Evolutionary conservation across 2,113 vertebrate genomes (phyloP).

Genomic region (Clarias magur): DNA sequence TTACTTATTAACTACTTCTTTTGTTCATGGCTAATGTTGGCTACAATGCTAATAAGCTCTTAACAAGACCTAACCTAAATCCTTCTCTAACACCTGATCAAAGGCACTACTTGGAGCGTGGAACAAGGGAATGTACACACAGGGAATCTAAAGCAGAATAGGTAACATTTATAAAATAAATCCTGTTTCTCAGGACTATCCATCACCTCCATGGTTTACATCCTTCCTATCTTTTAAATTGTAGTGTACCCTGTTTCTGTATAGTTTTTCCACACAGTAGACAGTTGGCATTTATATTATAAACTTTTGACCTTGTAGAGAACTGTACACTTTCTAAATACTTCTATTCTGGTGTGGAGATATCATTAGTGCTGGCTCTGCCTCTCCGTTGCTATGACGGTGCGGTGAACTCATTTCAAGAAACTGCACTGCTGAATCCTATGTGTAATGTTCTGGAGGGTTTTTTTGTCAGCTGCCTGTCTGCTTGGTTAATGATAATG

Average conservation of each 20-base stretch:
- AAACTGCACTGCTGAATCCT: not conserved
- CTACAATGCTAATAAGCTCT: too few relatives aligned
- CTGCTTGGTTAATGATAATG: conserved; percentile 50
- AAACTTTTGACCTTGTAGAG: conserved; percentile 1
- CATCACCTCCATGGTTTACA: too few relatives aligned
- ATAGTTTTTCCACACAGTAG: not conserved
- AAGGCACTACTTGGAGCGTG: too few relatives aligned
- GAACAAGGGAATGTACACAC: too few relatives aligned
- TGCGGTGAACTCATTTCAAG: not conserved
- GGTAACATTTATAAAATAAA: too few relatives aligned
- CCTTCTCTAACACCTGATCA: too few relatives aligned
- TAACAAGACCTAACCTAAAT: too few relatives aligned
- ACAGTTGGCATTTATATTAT: conserved; percentile 1
- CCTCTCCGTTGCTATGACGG: not conserved
- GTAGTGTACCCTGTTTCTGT: not conserved
- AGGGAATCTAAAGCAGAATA: too few relatives aligned
- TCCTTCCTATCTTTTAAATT: too few relatives aligned
- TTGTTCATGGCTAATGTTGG: too few relatives aligned
- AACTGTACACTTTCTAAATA: not conserved
- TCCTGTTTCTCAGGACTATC: too few relatives aligned
- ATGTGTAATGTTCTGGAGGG: not conserved
- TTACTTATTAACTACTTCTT: too few relatives aligned
- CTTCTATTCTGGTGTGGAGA: conserved; percentile 1
- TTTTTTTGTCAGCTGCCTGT: conserved; percentile 1
- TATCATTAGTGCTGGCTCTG: not conserved